Evolutionary conservation across 2,888 invertebrate species (phyloP), one percentile per base, ranked within the genome.

Genomic region (Synergus gifuensis): DNA sequence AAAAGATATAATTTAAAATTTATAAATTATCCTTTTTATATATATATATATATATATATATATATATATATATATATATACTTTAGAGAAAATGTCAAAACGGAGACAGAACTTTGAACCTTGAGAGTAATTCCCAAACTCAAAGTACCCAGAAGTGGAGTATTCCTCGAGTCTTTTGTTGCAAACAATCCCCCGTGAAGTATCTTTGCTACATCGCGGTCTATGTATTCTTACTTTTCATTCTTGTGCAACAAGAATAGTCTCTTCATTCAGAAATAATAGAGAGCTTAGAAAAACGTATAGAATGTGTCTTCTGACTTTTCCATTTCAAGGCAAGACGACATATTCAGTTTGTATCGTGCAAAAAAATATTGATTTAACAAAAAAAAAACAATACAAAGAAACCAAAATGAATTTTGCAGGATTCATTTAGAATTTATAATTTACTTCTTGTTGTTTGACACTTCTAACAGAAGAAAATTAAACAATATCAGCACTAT

Each of bases 161-260:
- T 67, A 67, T 67, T 67, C 22, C 44, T 67, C 44, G 22, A 67
- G 22, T 67, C 67, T 67, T 67, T 67, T 67, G 67, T 67, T 42
- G 42, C 18, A 67, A 46, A 46, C 67, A 67, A 44, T 67, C 12
- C 67, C 42, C 67, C 18, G 22, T 44, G 67, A 67, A 44, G 44
- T 67, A 44, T 44, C 44, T 46, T 22, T 11, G 8, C 42, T 42
- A 66, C 18, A 44, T 18, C 40, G 22, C 12, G 22, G 22, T 22
- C 22, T 4, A 22, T 60, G n/a, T 60, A 22, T 60, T 60, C 18
- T 8, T 60, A 60, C 60, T 11, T 18, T 60, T 60, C 22, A 22
- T 60, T 60, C 60, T 60, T 2, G 22, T 22, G 22, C 60, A 22
- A 28, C 60, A 60, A 22, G 60, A 28, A 60, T 60, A 60, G 60